A percentile compares a stretch with the other conserved stretches of the same genome.
Conservation (phyloP, 2,888 invertebrate genomes). For the Hyles lineata region DNA sequence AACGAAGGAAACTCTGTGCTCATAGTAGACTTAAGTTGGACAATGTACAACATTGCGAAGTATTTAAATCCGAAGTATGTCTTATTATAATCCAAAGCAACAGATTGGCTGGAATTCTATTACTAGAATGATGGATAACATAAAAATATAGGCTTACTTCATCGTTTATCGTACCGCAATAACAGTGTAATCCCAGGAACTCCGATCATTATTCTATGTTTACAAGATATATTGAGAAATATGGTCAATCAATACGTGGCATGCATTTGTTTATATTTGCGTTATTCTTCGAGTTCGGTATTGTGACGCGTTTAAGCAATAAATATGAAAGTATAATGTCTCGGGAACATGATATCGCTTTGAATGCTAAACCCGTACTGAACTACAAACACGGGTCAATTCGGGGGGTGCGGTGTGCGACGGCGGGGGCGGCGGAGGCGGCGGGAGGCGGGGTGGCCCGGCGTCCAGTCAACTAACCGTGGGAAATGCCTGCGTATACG, state of each 20-base stretch:
- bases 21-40: no score
- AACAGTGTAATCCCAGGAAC: neutral
- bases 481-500: constrained; percentile 76
- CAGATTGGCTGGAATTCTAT: no score
- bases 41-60: no score
- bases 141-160: no score
- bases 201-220: neutral
- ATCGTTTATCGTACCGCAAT: neutral
- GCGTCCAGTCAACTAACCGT: constrained; percentile 71
- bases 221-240: constrained; percentile 2
- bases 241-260: neutral
- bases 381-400: constrained; percentile 72
- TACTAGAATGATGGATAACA: no score
- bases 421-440: constrained; percentile 52
- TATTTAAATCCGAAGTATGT: no score
- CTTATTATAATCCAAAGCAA: no score
- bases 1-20: neutral
- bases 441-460: constrained; percentile 54
- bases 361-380: constrained; percentile 81
- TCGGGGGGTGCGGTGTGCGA: constrained; percentile 55
- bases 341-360: constrained; percentile 75
- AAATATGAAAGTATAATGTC: constrained; percentile 80
- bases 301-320: constrained; percentile 23
- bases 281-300: constrained; percentile 13
- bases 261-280: constrained; percentile 14